Percentiles rank a stretch among this genome's conserved stretches.
These are phyloP conservation scores for Panthera leo DNA, from an alignment of 2,113 vertebrate species.

Conservation along the genomic window DNA sequence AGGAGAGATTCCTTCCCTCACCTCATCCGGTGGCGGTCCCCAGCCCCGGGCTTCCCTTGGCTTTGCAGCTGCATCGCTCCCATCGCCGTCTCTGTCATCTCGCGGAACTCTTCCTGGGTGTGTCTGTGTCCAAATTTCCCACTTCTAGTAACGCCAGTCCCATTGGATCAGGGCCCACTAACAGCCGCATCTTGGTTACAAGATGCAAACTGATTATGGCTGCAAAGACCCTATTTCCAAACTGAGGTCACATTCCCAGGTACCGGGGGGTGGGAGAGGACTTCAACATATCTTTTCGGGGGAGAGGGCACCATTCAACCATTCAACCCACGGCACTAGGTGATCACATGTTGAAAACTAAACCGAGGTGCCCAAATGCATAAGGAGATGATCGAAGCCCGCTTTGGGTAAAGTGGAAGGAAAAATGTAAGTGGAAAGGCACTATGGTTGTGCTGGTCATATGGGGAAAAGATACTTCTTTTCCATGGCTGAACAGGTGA, in stretches of 20 bases:
- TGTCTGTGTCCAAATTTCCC: not conserved
- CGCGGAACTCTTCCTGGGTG: fast-evolving
- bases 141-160: not conserved
- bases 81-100: not conserved
- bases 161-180: too few species aligned
- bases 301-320: not conserved
- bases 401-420: not conserved
- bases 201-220: not conserved
- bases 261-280: not conserved
- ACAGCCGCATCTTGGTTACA: not conserved
- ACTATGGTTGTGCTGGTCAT: too few species aligned
- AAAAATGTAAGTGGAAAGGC: not conserved
- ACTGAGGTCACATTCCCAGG: not conserved
- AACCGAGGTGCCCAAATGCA: not conserved
- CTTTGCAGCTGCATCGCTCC: not conserved
- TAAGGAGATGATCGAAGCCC: not conserved
- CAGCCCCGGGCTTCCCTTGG: not conserved
- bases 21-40: fast-evolving
- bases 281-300: not conserved
- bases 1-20: not conserved
- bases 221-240: not conserved
- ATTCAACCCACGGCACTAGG: not conserved
- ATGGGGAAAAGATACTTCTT: not conserved
- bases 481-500: not conserved
- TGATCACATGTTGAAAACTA: not conserved